phyloP scores from a whole-genome alignment of 2,888 invertebrate genomes.

The Tribolium freemani region DNA sequence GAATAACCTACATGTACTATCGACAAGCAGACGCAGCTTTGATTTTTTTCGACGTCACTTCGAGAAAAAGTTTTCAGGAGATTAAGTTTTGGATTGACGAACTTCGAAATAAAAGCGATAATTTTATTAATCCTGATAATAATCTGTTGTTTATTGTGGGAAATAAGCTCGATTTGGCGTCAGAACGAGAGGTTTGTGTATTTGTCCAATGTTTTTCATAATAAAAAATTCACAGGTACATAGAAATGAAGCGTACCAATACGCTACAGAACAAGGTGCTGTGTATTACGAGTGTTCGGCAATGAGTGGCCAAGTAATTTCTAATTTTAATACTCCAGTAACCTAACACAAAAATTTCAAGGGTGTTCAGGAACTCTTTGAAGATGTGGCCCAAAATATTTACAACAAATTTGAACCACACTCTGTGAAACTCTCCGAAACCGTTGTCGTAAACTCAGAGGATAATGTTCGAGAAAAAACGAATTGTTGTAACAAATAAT shows the following conservation, averaged over 20 bases:
- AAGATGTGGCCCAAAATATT: slow-evolving; percentile 3
- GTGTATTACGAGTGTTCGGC: slow-evolving; percentile 89
- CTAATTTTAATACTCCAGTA: slow-evolving; percentile 60
- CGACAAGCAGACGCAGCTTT: slow-evolving; percentile 91
- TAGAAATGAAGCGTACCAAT: slow-evolving; percentile 79
- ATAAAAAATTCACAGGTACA: slow-evolving; percentile 64
- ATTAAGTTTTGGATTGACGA: slow-evolving; percentile 91
- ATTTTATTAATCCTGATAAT: slow-evolving; percentile 70
- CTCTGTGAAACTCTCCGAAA: background rate
- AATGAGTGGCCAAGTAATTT: slow-evolving; percentile 75
- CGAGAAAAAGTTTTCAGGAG: slow-evolving; percentile 79
- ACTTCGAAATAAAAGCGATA: slow-evolving; percentile 74
- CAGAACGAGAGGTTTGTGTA: slow-evolving; percentile 72
- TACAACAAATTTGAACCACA: background rate
- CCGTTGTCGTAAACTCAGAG: background rate
- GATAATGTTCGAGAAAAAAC: too few species aligned
- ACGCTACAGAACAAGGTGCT: slow-evolving; percentile 85
- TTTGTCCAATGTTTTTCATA: background rate
- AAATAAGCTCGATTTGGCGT: slow-evolving; percentile 84
- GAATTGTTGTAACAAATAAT: too few species aligned
- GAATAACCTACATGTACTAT: slow-evolving; percentile 90
- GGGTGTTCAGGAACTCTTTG: background rate
- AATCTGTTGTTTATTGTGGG: slow-evolving; percentile 86
- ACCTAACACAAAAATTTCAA: background rate
- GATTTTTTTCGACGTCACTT: slow-evolving; percentile 88